A percentile compares a stretch with the other conserved stretches of the same genome.
phyloP scores from a whole-genome alignment of 2,888 invertebrate genomes.

The Athrips mouffetella region DNA sequence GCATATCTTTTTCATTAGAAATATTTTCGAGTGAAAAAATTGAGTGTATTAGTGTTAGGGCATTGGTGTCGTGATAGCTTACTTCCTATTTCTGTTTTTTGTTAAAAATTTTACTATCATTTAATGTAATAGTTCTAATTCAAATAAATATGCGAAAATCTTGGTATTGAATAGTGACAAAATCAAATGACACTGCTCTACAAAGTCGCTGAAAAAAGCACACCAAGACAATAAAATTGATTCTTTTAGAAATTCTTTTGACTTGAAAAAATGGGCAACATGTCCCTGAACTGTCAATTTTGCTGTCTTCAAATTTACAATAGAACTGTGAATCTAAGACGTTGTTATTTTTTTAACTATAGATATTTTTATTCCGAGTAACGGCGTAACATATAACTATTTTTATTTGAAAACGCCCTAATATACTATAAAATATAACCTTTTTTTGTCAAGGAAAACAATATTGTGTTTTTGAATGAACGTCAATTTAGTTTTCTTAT shows the following conservation, averaged over 20 bases:
- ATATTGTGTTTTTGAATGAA: no score
- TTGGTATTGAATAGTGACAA: constrained; percentile 8
- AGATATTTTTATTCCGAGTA: no score
- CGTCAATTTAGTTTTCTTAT: background rate
- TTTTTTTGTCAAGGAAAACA: no score
- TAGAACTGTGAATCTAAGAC: background rate
- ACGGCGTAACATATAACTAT: no score
- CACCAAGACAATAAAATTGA: constrained; percentile 35
- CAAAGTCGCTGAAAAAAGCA: background rate
- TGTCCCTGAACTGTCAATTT: constrained; percentile 28
- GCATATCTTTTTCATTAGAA: constrained; percentile 77
- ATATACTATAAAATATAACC: no score
- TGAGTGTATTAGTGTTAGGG: constrained; percentile 69
- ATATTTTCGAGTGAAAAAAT: constrained; percentile 68
- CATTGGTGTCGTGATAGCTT: constrained; percentile 72
- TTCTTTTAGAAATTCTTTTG: constrained; percentile 4
- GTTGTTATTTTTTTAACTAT: background rate
- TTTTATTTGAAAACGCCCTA: no score
- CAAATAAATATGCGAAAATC: background rate
- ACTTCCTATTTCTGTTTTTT: constrained; percentile 39
- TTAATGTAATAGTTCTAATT: background rate
- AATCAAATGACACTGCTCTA: constrained; percentile 40
- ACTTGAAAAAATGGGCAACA: no score
- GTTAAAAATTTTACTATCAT: constrained; percentile 21
- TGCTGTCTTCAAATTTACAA: constrained; percentile 30